These are phyloP conservation scores for Drosophila fuyamai DNA, from an alignment of 1,140 invertebrate genomes.

Conservation along the genomic window DNA sequence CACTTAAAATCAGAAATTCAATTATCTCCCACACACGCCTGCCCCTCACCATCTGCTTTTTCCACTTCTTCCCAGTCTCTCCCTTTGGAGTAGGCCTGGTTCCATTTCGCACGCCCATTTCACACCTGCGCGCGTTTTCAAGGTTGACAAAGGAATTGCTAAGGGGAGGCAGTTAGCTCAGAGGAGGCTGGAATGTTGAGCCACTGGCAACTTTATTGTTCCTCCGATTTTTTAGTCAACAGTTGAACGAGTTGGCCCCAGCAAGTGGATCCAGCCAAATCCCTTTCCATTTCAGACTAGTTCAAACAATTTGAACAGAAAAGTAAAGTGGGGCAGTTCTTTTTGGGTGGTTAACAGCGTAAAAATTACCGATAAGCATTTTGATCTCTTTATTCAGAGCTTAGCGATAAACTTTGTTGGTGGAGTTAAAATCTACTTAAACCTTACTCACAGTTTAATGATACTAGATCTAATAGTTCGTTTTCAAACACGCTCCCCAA, in stretches of 20 bases:
- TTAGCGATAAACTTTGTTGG: not conserved
- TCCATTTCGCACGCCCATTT: slow-evolving; percentile 73
- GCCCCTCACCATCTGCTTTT: not conserved
- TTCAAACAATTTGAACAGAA: not conserved
- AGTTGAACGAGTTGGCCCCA: slow-evolving; percentile 3
- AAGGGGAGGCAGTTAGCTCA: slow-evolving; percentile 1
- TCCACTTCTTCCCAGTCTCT: not conserved
- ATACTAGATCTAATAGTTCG: no score
- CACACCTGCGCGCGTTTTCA: slow-evolving; percentile 68
- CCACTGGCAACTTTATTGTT: slow-evolving; percentile 57
- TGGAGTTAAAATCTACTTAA: no score
- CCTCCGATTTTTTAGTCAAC: slow-evolving; percentile 30
- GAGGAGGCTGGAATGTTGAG: slow-evolving; percentile 17
- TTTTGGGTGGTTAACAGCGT: not conserved
- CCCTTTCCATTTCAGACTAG: not conserved
- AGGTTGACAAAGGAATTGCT: slow-evolving; percentile 40
- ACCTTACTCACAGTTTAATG: no score
- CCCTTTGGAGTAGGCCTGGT: slow-evolving; percentile 18
- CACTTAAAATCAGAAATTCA: slow-evolving; percentile 82
- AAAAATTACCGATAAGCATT: not conserved
- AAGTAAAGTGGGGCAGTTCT: not conserved
- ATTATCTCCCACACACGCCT: slow-evolving; percentile 59
- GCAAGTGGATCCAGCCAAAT: not conserved
- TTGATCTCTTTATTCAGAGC: not conserved
- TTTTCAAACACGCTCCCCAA: no score